Evolutionary conservation across 2,113 vertebrate genomes (phyloP).

Genomic region (Martes martes): DNA sequence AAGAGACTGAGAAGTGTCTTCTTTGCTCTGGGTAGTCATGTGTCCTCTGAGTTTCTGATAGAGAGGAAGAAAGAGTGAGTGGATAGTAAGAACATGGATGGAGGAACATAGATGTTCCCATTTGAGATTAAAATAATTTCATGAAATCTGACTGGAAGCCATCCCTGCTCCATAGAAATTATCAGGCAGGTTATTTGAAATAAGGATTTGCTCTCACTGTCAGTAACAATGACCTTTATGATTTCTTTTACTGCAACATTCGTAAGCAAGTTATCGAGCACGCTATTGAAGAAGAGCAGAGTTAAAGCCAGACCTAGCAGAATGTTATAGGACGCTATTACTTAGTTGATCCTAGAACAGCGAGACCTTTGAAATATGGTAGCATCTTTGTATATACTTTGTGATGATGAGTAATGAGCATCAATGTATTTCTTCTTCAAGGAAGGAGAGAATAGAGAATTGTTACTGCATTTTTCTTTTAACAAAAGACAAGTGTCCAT

Average conservation of each 20-base stretch:
- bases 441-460: neutral
- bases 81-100: neutral
- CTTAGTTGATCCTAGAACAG: neutral
- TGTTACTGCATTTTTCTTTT: neutral
- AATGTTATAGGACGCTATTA: neutral
- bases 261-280: neutral
- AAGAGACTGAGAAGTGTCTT: neutral
- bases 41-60: neutral
- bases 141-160: neutral
- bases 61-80: neutral
- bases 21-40: neutral
- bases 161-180: neutral
- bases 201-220: neutral
- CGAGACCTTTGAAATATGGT: neutral
- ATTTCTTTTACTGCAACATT: neutral
- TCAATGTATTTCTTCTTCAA: neutral
- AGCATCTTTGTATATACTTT: neutral
- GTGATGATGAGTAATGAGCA: neutral
- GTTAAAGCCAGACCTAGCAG: neutral
- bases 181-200: slow-evolving; percentile 35
- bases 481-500: neutral
- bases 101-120: neutral
- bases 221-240: neutral
- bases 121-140: slow-evolving; percentile 26
- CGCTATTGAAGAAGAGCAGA: neutral